phyloP scores from a whole-genome alignment of 2,797 vertebrate species.

The Denticeps clupeoides region DNA sequence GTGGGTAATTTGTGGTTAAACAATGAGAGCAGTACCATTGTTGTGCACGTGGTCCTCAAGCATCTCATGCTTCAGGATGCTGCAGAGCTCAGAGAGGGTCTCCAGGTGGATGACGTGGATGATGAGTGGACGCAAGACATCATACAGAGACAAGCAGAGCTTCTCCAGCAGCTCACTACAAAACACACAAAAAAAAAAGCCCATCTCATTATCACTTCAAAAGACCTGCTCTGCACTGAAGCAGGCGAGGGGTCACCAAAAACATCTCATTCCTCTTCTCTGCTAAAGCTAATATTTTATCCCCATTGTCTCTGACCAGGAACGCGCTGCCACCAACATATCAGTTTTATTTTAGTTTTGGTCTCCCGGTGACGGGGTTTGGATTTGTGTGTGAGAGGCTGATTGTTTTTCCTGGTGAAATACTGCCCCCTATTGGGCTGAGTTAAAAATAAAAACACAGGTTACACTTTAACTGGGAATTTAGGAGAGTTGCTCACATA shows the following conservation, averaged over 20 bases:
- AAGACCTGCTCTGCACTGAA: neutral
- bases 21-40: slow-evolving; percentile 57
- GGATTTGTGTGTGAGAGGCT: no score
- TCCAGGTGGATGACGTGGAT: slow-evolving; percentile 96
- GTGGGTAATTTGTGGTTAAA: neutral
- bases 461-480: no score
- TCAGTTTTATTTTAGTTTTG: no score
- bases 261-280: no score
- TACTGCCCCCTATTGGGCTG: no score
- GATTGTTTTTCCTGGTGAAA: no score
- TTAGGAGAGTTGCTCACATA: no score
- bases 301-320: no score
- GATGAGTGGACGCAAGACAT: slow-evolving; percentile 89
- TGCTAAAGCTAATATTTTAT: no score
- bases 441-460: no score
- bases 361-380: no score
- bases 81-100: slow-evolving; percentile 92
- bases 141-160: slow-evolving; percentile 84
- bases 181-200: slow-evolving; percentile 4
- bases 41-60: slow-evolving; percentile 96
- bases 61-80: slow-evolving; percentile 98
- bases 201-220: neutral
- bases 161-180: slow-evolving; percentile 87
- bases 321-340: no score
- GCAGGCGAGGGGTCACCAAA: neutral